Conservation (phyloP, 2,797 vertebrate genomes). For the Melanotaenia nigrans region DNA sequence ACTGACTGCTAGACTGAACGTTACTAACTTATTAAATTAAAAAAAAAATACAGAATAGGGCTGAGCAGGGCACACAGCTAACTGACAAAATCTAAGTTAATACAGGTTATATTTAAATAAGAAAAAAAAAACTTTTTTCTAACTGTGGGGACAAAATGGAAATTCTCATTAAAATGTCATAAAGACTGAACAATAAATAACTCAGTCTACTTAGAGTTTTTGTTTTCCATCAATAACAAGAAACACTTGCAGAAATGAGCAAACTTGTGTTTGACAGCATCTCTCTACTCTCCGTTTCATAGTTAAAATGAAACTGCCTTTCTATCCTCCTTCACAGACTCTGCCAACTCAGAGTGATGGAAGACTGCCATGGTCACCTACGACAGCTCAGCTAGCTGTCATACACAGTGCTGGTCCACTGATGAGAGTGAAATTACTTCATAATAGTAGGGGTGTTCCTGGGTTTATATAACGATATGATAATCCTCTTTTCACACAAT, state of each 20-base stretch:
- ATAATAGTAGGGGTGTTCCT: slow-evolving; percentile 85
- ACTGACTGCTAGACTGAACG: too few relatives aligned
- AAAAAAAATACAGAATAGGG: too few relatives aligned
- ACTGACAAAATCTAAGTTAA: background rate
- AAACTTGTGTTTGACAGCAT: background rate
- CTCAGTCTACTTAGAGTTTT: background rate
- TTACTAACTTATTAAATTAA: too few relatives aligned
- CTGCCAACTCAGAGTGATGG: slow-evolving; percentile 66
- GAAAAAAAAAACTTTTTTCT: slow-evolving; percentile 1
- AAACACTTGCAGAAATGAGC: background rate
- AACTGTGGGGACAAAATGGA: background rate
- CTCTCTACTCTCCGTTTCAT: slow-evolving; percentile 42
- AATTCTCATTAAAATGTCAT: background rate
- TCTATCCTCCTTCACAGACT: slow-evolving; percentile 39
- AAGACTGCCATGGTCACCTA: slow-evolving; percentile 75
- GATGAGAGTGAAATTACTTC: slow-evolving; percentile 84
- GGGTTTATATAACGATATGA: slow-evolving; percentile 85
- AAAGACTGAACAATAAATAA: slow-evolving; percentile 3
- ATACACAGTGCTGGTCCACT: slow-evolving; percentile 72
- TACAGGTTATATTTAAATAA: background rate
- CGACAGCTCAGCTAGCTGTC: slow-evolving; percentile 77
- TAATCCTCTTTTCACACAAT: slow-evolving; percentile 87
- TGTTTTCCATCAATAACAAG: background rate
- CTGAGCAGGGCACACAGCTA: background rate
- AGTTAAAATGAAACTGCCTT: slow-evolving; percentile 46